Base-by-base conservation (phyloP, 2,888 invertebrate species). In the Caenorhabditis sp. region DNA sequence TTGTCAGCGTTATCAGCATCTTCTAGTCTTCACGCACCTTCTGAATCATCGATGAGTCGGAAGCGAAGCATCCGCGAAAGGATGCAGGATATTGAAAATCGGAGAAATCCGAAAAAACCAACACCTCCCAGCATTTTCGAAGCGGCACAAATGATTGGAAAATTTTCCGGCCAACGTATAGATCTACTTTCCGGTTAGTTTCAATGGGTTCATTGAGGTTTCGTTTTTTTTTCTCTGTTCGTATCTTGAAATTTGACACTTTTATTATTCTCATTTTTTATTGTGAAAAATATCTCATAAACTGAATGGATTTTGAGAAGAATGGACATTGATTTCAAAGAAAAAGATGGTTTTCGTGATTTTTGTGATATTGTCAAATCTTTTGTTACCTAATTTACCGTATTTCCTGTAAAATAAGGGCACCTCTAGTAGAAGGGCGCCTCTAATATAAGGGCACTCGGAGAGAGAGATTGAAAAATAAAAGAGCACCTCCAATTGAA, bases 101-200 rank as follows among this genome's bases (percentile, higher is more conserved):
- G 71, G 1, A 37, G 68, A 21, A 68, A 69, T 53, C 74, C 76
- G 1, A 78, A 81, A 60, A 73, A 79, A 49, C 79, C 78, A n/a
- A 75, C 79, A 54, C 79, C 79, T 2, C 79, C 81, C 14, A 77
- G 77, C 43, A 81, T 81, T 26, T 81, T 81, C 53, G 81, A 81
- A 59, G 81, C 81, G 14, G 81, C 81, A 17, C 76, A 78, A 37
- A 55, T 81, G 60, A 78, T 81, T 67, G 79, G 79, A 49, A 79
- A 79, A 27, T 72, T 79, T 62, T 61, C 58, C 21, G 75, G 77
- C 14, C 81, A 83, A 61, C 58, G 84, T 58, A 84, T 84, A 53
- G 84, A 84, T 63, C 66, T 84, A n/a, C 63, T 84, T n/a, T 79
- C 82, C 53, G 84, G 84, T 84, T 57, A 53, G 81, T 70, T 17